Conservation (phyloP, 2,797 vertebrate genomes). For the Oryzias sinensis region DNA sequence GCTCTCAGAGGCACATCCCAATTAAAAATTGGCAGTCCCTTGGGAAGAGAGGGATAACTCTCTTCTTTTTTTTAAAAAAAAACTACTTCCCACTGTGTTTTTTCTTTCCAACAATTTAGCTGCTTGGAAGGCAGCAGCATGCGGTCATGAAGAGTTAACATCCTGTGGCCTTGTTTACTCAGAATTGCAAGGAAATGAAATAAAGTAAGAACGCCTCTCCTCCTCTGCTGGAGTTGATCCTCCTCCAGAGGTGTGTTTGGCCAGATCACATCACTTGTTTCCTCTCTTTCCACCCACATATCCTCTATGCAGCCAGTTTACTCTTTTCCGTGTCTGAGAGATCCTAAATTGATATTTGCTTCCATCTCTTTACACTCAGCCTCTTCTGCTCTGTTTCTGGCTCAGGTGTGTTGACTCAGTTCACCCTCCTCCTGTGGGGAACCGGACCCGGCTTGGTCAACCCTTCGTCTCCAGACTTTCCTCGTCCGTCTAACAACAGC, state of each 20-base stretch:
- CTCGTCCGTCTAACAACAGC: constrained; percentile 88
- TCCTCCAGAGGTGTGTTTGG: constrained; percentile 34
- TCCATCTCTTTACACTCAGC: not conserved
- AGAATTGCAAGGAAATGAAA: constrained; percentile 20
- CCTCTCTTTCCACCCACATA: constrained; percentile 32
- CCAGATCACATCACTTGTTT: constrained; percentile 26
- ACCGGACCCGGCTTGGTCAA: constrained; percentile 79
- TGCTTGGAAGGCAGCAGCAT: constrained; percentile 7
- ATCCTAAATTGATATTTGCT: constrained; percentile 37
- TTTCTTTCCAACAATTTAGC: constrained; percentile 4
- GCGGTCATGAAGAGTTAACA: constrained; percentile 16
- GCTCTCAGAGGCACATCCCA: constrained; percentile 10
- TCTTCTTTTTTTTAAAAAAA: not conserved
- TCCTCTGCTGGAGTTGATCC: constrained; percentile 32
- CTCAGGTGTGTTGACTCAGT: constrained; percentile 90
- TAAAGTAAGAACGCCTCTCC: constrained; percentile 7
- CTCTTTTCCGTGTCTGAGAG: constrained; percentile 28
- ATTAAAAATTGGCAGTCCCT: constrained; percentile 19
- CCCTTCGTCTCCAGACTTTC: constrained; percentile 75
- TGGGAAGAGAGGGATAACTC: not conserved
- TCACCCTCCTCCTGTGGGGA: constrained; percentile 90
- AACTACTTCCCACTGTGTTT: constrained; percentile 5
- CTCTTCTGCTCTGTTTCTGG: constrained; percentile 8
- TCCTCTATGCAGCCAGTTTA: constrained; percentile 32
- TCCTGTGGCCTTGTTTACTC: constrained; percentile 32